A percentile compares a stretch with the other conserved stretches of the same genome.
Conservation (phyloP, 2,113 vertebrate species). For the Terrapene triunguis region DNA sequence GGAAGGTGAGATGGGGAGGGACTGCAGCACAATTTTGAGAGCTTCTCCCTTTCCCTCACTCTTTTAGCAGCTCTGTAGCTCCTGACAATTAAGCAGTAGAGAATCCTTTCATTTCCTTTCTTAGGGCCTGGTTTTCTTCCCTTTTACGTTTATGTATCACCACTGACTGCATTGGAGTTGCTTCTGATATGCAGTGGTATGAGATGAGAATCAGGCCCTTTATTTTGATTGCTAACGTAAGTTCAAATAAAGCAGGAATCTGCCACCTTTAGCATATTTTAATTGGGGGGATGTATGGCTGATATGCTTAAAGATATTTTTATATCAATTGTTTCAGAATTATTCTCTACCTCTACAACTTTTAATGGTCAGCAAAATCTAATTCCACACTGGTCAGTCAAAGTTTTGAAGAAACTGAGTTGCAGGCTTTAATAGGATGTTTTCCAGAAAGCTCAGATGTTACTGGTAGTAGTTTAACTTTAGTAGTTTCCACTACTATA, state of each 20-base stretch:
- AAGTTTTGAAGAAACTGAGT: not conserved
- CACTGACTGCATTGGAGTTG: not conserved
- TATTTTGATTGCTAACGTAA: not conserved
- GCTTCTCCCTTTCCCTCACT: not conserved
- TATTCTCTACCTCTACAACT: not conserved
- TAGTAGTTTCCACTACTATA: not conserved
- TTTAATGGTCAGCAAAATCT: not conserved
- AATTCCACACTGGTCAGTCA: not conserved
- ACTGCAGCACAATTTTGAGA: not conserved
- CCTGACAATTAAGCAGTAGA: not conserved
- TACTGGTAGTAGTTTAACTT: not conserved
- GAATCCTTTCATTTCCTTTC: not conserved
- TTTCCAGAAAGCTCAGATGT: not conserved
- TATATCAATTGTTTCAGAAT: not conserved
- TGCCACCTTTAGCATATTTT: not conserved
- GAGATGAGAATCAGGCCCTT: not conserved
- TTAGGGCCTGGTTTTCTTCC: not conserved
- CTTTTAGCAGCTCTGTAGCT: not conserved
- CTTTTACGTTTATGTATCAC: not conserved
- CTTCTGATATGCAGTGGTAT: not conserved
- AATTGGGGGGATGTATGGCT: not conserved
- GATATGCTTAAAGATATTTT: not conserved
- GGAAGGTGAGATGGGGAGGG: not conserved
- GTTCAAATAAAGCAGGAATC: not conserved
- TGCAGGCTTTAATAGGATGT: not conserved